A percentile compares a stretch with the other conserved stretches of the same genome.
Conservation (phyloP, 1,140 invertebrate species). For the Paramacrobiotus metropolitanus region DNA sequence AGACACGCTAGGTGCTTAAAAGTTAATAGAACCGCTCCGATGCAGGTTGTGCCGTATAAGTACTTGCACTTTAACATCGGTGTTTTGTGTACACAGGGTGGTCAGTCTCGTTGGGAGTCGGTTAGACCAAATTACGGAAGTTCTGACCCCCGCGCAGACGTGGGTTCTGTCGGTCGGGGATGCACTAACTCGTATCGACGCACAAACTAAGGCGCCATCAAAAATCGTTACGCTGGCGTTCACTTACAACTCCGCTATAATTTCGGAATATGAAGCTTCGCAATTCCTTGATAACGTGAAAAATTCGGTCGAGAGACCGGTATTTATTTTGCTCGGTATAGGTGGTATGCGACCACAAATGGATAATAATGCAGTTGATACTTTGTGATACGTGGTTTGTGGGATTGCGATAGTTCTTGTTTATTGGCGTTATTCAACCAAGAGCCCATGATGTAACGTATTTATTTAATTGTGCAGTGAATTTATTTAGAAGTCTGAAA, state of each 20-base stretch:
- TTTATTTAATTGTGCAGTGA: no score
- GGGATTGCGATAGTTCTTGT: no score
- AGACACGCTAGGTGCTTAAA: no score
- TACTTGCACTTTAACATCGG: no score
- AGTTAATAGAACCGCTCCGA: no score
- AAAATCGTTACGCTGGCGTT: not conserved
- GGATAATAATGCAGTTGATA: no score
- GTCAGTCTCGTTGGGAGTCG: not conserved
- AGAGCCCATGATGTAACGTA: no score
- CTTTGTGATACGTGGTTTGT: no score
- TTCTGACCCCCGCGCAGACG: not conserved
- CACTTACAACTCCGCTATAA: not conserved
- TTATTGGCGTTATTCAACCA: no score
- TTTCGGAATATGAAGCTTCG: not conserved
- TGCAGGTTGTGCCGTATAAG: no score
- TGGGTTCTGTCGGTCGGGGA: not conserved
- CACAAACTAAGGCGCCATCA: not conserved
- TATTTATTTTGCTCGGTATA: not conserved
- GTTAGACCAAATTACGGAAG: not conserved
- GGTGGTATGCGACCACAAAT: no score
- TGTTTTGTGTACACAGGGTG: not conserved
- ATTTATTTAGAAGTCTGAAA: no score
- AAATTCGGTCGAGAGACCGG: not conserved
- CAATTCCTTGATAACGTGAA: not conserved
- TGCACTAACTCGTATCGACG: not conserved